phyloP scores from a whole-genome alignment of 2,113 vertebrate genomes.

The Phycodurus eques region DNA sequence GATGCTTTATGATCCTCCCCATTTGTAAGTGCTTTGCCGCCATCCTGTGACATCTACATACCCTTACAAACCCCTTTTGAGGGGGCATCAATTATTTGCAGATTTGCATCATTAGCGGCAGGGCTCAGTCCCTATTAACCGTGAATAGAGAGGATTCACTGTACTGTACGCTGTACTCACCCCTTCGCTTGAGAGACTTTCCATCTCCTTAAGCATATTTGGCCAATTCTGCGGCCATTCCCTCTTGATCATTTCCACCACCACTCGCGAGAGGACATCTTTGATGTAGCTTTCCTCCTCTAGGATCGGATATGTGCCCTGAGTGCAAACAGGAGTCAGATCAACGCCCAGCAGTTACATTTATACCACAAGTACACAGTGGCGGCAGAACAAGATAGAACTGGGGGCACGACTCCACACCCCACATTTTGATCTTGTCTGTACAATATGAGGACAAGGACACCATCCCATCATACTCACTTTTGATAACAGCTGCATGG shows the following conservation, averaged over 20 bases:
- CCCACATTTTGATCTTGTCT: too few relatives aligned
- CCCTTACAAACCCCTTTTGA: too few relatives aligned
- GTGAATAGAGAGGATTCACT: neutral
- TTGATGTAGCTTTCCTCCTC: conserved; percentile 96
- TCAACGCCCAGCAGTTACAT: neutral
- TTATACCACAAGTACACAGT: too few relatives aligned
- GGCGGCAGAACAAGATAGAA: too few relatives aligned
- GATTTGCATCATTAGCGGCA: too few relatives aligned
- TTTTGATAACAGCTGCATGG: conserved; percentile 81
- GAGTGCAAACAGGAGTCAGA: conserved; percentile 15
- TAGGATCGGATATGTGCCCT: conserved; percentile 89
- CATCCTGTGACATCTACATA: neutral
- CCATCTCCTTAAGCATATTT: conserved; percentile 93
- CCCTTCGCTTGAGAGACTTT: conserved; percentile 85
- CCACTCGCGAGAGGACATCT: conserved; percentile 89
- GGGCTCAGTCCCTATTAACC: too few relatives aligned
- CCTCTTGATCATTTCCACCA: conserved; percentile 97
- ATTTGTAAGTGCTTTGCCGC: too few relatives aligned
- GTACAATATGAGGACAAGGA: neutral
- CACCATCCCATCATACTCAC: conserved; percentile 27
- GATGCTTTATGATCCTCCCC: too few relatives aligned
- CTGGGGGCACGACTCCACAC: too few relatives aligned
- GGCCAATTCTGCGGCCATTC: conserved; percentile 99
- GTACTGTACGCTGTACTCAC: conserved; percentile 67
- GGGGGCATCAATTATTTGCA: too few relatives aligned